Evolutionary conservation across 37 sponge, comb jelly and placozoan species (phyloP).

Genomic region (Axinella damicornis): DNA sequence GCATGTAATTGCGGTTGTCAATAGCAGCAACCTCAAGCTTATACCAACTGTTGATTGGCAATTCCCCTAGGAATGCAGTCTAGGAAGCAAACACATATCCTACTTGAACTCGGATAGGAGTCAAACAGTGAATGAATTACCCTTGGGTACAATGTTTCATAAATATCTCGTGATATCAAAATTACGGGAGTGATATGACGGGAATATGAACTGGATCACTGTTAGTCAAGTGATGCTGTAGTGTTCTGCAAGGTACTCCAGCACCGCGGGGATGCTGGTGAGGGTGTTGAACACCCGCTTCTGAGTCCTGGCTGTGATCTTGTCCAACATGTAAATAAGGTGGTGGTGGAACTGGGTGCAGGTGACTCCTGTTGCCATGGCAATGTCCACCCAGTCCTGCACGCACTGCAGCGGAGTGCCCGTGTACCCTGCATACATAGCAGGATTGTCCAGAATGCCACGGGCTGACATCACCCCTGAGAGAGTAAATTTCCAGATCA

Average conservation of each 20-base stretch:
- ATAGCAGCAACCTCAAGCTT: too few species aligned
- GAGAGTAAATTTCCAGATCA: too few species aligned
- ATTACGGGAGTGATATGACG: too few species aligned
- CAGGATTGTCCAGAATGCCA: slow-evolving; percentile 91
- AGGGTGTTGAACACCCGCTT: slow-evolving; percentile 81
- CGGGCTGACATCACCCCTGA: slow-evolving; percentile 92
- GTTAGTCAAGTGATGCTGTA: slow-evolving; percentile 29
- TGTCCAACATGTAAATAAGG: slow-evolving; percentile 91
- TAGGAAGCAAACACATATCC: too few species aligned
- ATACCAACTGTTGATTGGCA: too few species aligned
- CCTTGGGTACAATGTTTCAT: too few species aligned
- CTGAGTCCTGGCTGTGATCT: slow-evolving; percentile 64
- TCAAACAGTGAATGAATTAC: too few species aligned
- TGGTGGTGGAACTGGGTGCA: slow-evolving; percentile 91
- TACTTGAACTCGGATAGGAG: too few species aligned
- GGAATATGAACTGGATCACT: too few species aligned
- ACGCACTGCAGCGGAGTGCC: slow-evolving; percentile 82
- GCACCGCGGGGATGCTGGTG: slow-evolving; percentile 78
- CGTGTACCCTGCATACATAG: slow-evolving; percentile 80
- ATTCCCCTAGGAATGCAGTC: too few species aligned
- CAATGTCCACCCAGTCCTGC: slow-evolving; percentile 85
- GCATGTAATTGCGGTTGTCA: too few species aligned
- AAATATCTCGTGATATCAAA: too few species aligned
- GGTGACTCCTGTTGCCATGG: slow-evolving; percentile 67
- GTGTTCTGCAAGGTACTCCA: slow-evolving; percentile 78